phyloP scores from a whole-genome alignment of 1,140 invertebrate species.

The Drosophila pallidifrons region DNA sequence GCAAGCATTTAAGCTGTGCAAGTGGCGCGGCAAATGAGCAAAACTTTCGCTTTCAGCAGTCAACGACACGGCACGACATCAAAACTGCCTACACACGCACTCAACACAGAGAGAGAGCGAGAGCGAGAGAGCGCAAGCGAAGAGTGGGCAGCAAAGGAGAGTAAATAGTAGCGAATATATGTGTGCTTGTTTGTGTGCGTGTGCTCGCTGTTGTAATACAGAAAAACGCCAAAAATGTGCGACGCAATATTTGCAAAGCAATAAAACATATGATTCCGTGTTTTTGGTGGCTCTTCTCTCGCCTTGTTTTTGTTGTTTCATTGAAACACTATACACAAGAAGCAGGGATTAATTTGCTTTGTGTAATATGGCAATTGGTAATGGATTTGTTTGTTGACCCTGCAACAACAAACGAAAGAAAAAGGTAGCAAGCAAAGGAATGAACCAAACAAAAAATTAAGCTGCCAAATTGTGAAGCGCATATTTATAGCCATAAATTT shows the following conservation, averaged over 20 bases:
- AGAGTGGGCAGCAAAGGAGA: not conserved
- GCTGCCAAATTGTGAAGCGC: constrained; percentile 7
- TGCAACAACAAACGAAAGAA: not conserved
- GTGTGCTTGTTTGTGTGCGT: not conserved
- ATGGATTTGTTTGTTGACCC: constrained; percentile 66
- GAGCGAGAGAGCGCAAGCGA: not conserved
- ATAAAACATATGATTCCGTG: constrained; percentile 68
- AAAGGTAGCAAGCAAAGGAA: not conserved
- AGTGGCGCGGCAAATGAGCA: constrained; percentile 67
- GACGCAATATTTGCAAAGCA: constrained; percentile 58
- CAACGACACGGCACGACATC: constrained; percentile 57
- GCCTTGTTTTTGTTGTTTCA: constrained; percentile 26
- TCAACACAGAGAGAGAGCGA: constrained; percentile 14
- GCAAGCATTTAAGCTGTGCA: constrained; percentile 68
- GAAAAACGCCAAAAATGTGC: constrained; percentile 47
- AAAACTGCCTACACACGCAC: constrained; percentile 14
- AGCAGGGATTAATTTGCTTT: constrained; percentile 12
- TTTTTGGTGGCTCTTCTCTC: constrained; percentile 30
- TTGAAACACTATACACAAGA: constrained; percentile 54
- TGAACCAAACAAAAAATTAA: not conserved
- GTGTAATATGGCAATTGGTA: constrained; percentile 34
- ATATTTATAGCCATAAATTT: constrained; percentile 56
- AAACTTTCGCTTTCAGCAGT: constrained; percentile 80
- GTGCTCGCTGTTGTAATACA: constrained; percentile 50
- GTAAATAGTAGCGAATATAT: not conserved